These are phyloP conservation scores for Paramormyrops kingsleyae DNA, from an alignment of 2,113 vertebrate genomes.

Conservation along the genomic window DNA sequence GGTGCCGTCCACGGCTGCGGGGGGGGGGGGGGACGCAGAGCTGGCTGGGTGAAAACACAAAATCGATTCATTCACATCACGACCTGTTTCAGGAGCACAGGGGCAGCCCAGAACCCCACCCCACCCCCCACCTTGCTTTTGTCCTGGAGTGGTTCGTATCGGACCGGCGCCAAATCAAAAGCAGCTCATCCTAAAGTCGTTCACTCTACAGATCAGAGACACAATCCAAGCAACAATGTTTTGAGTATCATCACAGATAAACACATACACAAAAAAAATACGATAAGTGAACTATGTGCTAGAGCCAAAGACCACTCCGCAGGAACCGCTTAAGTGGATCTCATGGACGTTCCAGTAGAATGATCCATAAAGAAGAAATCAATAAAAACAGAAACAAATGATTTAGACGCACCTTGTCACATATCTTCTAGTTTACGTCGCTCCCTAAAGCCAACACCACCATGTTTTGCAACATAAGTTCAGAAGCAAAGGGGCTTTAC, in stretches of 20 bases:
- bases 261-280: neutral
- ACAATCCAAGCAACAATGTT: neutral
- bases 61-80: neutral
- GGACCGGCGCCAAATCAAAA: constrained; percentile 28
- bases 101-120: neutral
- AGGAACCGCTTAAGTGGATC: neutral
- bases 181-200: neutral
- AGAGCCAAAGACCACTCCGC: neutral
- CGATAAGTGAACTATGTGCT: neutral
- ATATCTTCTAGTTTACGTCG: neutral
- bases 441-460: neutral
- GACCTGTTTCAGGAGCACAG: neutral
- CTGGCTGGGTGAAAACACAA: neutral
- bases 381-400: neutral
- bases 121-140: neutral
- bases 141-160: constrained; percentile 31
- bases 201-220: neutral
- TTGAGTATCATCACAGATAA: neutral
- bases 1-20: neutral
- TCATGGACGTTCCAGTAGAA: neutral
- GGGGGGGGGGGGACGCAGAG: neutral
- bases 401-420: neutral
- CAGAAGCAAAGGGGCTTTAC: neutral
- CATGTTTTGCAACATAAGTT: neutral
- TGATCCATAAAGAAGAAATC: neutral